Evolutionary conservation across 2,888 invertebrate species (phyloP), one percentile per base, ranked within the genome.

Genomic region (Cantharis flavilabris): DNA sequence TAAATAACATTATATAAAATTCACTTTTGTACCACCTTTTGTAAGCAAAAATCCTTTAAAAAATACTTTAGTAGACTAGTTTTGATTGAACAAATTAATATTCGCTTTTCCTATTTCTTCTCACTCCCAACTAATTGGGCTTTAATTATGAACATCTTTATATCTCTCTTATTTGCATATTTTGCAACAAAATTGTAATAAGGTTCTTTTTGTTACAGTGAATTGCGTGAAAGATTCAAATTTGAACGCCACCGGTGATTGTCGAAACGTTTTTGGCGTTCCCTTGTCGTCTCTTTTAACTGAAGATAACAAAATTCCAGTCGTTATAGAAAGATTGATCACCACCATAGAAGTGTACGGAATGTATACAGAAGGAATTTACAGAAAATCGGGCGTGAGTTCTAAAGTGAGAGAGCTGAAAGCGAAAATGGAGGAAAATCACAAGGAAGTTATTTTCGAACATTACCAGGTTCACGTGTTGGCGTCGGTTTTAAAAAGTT

Each of bases 261-360:
- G 90, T 0, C 90, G 91, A 62, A 92, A 92, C 87, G 93, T 98
- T 65, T 97, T 98, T 86, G 96, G 96, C 7, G 93, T 95, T 67
- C 95, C 96, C 2, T 89, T 98, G 76, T 90, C 91, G 73, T 92
- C 93, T 80, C 87, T 98, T 75, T 92, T 94, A 69, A 92, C 93
- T 3, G 93, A 93, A 23, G 95, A 95, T 79, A 92, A 92, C 80
- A 95, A 95, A 86, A 94, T 97, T 80, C 98, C 98, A 0, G 88
- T 93, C n/a, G 94, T 98, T 9, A 93, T 98, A 62, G 98, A 98
- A 86, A 91, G 95, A 80, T 90, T 98, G 70, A 94, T 98, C 82
- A 94, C 94, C 49, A 95, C 95, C 33, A 96, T 98, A 83, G 98
- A 98, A 89, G 92, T 97, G 90, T 93, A 95, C 81, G 98, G 98